Evolutionary conservation across 1,140 invertebrate species (phyloP).

Genomic region (Diabrotica undecimpunctata): DNA sequence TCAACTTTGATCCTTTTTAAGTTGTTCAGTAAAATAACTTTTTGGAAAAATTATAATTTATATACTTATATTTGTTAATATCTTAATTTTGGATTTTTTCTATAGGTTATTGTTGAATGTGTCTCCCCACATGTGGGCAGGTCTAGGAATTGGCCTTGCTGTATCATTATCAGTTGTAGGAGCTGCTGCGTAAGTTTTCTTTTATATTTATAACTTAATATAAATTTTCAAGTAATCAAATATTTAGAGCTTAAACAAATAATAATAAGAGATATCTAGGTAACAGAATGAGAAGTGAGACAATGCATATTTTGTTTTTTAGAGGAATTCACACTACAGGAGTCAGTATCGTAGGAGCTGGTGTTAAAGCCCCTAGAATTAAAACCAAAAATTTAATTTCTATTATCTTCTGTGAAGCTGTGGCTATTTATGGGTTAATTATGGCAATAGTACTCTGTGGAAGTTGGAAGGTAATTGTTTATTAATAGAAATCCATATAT

Average conservation of each 20-base stretch:
- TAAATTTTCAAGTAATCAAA: no score
- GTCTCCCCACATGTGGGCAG: constrained; percentile 92
- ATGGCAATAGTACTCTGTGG: constrained; percentile 77
- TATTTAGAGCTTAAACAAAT: no score
- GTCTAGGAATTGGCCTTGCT: constrained; percentile 85
- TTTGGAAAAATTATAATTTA: no score
- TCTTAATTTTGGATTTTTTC: not conserved
- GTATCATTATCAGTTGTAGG: constrained; percentile 96
- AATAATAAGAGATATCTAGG: not conserved
- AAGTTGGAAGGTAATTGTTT: constrained; percentile 25
- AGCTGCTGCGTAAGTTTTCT: constrained; percentile 76
- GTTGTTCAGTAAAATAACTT: no score
- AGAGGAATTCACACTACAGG: constrained; percentile 95
- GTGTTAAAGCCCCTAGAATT: constrained; percentile 97
- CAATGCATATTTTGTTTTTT: constrained; percentile 21
- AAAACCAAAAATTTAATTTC: constrained; percentile 99
- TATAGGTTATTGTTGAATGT: constrained; percentile 74
- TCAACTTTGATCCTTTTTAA: no score
- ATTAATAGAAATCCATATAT: not conserved
- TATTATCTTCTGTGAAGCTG: constrained; percentile 93
- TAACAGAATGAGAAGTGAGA: not conserved
- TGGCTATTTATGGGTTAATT: constrained; percentile 91
- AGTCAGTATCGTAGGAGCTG: constrained; percentile 92
- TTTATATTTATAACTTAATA: no score
- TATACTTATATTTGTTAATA: no score